phyloP scores from a whole-genome alignment of 2,888 invertebrate species.

The Bimastos eiseni region DNA sequence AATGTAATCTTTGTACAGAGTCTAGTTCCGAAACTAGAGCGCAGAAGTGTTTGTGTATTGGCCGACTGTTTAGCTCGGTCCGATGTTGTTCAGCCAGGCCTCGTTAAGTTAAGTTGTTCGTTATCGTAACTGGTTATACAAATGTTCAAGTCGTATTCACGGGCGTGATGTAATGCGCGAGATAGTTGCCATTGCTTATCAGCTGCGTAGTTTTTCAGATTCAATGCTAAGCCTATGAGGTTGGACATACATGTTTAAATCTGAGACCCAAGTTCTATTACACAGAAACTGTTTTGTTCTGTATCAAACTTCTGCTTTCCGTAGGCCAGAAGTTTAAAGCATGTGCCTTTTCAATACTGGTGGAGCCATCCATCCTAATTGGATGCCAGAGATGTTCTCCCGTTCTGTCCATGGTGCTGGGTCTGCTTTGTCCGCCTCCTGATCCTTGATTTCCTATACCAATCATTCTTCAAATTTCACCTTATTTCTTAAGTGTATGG shows the following conservation, averaged over 20 bases:
- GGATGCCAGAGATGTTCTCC: too few species aligned
- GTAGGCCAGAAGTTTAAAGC: background rate
- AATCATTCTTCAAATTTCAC: background rate
- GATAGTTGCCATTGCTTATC: background rate
- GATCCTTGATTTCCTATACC: background rate
- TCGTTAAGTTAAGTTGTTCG: background rate
- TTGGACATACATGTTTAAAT: background rate
- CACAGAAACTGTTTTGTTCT: background rate
- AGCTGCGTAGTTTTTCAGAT: background rate
- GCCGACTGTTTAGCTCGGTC: background rate
- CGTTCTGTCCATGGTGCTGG: background rate
- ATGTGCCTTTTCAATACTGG: background rate
- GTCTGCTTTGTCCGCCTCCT: background rate
- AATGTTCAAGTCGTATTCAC: background rate
- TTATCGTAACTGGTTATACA: background rate
- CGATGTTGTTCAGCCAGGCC: background rate
- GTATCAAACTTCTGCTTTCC: background rate
- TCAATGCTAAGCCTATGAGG: background rate
- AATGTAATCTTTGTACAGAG: background rate
- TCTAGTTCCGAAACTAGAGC: background rate
- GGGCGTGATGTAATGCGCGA: background rate
- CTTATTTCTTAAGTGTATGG: background rate
- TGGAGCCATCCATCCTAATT: background rate
- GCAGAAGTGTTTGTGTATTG: background rate
- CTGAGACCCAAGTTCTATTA: too few species aligned